phyloP scores from a whole-genome alignment of 2,113 vertebrate species.

The Anarrhichthys ocellatus region DNA sequence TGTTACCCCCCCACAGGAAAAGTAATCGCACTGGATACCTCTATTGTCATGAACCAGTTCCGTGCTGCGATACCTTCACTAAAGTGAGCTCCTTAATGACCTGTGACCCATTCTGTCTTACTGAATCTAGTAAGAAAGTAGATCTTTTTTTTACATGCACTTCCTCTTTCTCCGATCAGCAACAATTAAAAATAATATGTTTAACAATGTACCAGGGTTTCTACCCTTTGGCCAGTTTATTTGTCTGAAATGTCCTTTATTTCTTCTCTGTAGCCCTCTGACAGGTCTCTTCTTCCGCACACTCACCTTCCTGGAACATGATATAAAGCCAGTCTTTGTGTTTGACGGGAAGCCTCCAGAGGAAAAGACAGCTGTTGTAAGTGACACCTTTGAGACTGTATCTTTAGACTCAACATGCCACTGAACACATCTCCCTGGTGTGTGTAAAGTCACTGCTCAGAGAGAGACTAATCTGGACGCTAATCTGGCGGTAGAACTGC shows the following conservation, averaged over 20 bases:
- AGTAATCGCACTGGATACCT: slow-evolving; percentile 83
- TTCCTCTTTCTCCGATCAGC: neutral
- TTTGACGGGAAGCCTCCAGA: slow-evolving; percentile 82
- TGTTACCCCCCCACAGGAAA: slow-evolving; percentile 74
- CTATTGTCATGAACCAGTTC: slow-evolving; percentile 85
- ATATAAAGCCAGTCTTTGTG: slow-evolving; percentile 86
- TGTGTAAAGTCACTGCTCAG: neutral
- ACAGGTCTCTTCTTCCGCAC: slow-evolving; percentile 84
- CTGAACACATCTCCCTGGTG: neutral
- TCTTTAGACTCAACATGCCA: neutral
- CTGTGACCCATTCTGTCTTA: neutral
- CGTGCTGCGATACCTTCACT: slow-evolving; percentile 69
- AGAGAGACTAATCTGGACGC: neutral
- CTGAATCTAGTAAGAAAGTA: neutral
- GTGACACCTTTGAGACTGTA: slow-evolving; percentile 24
- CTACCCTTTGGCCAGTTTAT: neutral
- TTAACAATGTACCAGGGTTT: neutral
- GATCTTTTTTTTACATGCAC: neutral
- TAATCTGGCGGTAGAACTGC: neutral
- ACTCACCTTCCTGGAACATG: slow-evolving; percentile 83
- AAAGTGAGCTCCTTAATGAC: slow-evolving; percentile 43
- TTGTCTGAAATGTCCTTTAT: neutral
- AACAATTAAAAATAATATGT: neutral
- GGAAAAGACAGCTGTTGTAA: slow-evolving; percentile 81
- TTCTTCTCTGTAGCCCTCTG: slow-evolving; percentile 69